Conservation (phyloP, 2,888 invertebrate genomes). For the Podabrus alpinus region DNA sequence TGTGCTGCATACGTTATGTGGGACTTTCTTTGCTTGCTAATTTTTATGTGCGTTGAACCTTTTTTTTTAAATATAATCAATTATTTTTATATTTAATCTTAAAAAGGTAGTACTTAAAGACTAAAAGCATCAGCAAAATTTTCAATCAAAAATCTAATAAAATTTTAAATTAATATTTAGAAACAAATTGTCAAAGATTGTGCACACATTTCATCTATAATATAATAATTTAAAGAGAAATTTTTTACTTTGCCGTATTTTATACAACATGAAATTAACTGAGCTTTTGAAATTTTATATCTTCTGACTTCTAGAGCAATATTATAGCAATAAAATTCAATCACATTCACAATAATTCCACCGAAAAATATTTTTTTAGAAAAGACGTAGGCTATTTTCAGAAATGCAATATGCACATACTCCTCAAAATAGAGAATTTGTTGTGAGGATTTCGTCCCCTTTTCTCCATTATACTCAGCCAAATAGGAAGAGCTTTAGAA, state of each 20-base stretch:
- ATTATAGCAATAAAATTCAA: constrained; percentile 14
- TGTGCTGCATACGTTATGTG: neutral
- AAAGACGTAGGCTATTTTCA: neutral
- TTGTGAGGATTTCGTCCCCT: constrained; percentile 20
- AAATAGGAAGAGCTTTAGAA: constrained; percentile 18
- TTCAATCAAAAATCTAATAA: neutral
- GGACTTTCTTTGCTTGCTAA: neutral
- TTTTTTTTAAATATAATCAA: neutral
- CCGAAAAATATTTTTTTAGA: constrained; percentile 15
- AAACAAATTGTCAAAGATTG: neutral
- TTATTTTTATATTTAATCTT: neutral
- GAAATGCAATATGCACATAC: constrained; percentile 10
- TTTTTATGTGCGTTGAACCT: neutral
- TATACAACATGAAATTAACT: neutral
- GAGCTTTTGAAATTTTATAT: neutral
- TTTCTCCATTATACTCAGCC: constrained; percentile 17
- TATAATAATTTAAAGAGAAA: neutral
- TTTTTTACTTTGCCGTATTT: neutral
- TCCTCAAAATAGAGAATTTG: constrained; percentile 21
- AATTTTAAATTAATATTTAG: too few species aligned
- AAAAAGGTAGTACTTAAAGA: neutral
- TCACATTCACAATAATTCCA: constrained; percentile 9
- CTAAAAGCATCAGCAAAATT: neutral
- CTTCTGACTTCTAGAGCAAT: neutral
- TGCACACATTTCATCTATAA: neutral